phyloP scores from a whole-genome alignment of 2,888 invertebrate species.

The Pheosia tremula region DNA sequence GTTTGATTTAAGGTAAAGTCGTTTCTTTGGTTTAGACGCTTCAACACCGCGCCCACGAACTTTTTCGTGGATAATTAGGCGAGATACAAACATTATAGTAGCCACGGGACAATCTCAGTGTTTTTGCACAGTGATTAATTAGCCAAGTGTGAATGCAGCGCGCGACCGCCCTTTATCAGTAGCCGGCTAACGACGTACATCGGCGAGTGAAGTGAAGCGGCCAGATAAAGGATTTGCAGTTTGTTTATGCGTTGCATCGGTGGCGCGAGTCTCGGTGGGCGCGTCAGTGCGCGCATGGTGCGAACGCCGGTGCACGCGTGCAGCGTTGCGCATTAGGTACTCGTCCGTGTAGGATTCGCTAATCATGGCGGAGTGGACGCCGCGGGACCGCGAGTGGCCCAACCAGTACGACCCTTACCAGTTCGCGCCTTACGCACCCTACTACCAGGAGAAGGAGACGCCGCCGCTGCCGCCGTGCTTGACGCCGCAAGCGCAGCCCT shows the following conservation, averaged over 20 bases:
- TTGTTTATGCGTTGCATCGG: conserved; percentile 71
- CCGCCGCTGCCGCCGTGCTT: conserved; percentile 27
- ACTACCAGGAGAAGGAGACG: conserved; percentile 32
- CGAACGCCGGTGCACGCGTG: conserved; percentile 65
- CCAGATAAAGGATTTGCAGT: conserved; percentile 76
- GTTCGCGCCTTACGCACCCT: conserved; percentile 42
- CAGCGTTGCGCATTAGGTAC: conserved; percentile 49
- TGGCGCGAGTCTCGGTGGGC: conserved; percentile 52
- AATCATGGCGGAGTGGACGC: conserved; percentile 62
- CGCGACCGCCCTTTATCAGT: conserved; percentile 59
- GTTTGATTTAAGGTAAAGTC: background rate
- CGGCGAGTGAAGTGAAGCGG: conserved; percentile 48
- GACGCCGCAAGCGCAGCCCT: conserved; percentile 32
- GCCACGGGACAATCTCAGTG: conserved; percentile 1
- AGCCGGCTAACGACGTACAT: conserved; percentile 53
- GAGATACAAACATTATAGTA: too few species aligned
- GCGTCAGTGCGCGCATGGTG: conserved; percentile 68
- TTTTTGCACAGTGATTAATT: conserved; percentile 30
- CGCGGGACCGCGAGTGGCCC: conserved; percentile 50
- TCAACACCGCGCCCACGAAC: background rate
- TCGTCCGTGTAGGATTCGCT: conserved; percentile 27
- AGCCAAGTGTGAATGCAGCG: conserved; percentile 40
- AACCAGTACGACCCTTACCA: conserved; percentile 46
- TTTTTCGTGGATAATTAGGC: background rate
- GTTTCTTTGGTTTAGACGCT: background rate